Conservation (phyloP, 2,113 vertebrate genomes). For the Falcunculus frontatus region DNA sequence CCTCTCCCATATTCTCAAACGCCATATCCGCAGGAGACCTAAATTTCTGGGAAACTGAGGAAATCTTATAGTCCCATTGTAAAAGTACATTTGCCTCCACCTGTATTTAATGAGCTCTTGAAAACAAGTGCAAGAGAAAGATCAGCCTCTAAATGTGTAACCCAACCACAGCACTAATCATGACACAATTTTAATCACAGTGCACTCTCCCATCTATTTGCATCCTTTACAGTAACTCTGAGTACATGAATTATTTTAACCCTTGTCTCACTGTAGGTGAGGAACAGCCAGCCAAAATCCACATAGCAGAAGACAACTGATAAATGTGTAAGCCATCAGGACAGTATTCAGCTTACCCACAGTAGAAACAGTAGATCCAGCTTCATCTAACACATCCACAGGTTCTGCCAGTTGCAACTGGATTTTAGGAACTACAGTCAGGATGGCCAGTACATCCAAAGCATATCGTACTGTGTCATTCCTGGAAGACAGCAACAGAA, state of each 20-base stretch:
- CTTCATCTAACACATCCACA: slow-evolving; percentile 91
- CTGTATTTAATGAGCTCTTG: not conserved
- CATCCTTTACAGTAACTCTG: not conserved
- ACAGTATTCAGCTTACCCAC: slow-evolving; percentile 80
- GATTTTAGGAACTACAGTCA: slow-evolving; percentile 97
- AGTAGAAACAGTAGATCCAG: slow-evolving; percentile 89
- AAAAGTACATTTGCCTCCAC: not conserved
- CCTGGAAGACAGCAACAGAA: slow-evolving; percentile 69
- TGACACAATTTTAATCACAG: not conserved
- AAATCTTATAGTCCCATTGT: not conserved
- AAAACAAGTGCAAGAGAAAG: not conserved
- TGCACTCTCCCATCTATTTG: not conserved
- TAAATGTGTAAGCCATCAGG: not conserved
- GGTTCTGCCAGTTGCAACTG: slow-evolving; percentile 91
- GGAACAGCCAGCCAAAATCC: not conserved
- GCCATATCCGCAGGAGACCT: not conserved
- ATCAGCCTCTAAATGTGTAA: not conserved
- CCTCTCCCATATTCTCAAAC: not conserved
- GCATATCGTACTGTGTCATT: slow-evolving; percentile 97
- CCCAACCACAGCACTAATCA: not conserved
- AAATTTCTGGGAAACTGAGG: not conserved
- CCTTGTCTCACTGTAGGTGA: not conserved
- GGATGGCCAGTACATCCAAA: slow-evolving; percentile 93
- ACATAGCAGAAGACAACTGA: not conserved
- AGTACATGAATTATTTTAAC: not conserved